These are phyloP conservation scores for Drosophila recens DNA, from an alignment of 2,888 invertebrate genomes.

Conservation along the genomic window DNA sequence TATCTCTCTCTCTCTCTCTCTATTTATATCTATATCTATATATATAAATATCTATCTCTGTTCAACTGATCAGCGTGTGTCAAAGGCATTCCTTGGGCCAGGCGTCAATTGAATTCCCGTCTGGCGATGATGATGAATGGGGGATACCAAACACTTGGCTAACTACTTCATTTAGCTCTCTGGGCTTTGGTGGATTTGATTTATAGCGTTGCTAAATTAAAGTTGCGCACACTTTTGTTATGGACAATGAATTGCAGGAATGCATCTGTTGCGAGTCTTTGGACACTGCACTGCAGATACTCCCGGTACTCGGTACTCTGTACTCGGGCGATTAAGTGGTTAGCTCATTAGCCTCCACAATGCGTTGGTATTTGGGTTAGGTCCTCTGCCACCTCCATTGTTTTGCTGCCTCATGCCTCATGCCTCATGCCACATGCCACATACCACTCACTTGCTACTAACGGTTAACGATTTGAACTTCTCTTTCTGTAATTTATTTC, in stretches of 20 bases:
- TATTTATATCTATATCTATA: not conserved
- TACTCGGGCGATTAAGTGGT: conserved; percentile 50
- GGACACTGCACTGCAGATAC: conserved; percentile 2
- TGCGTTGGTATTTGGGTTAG: conserved; percentile 73
- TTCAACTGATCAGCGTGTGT: conserved; percentile 44
- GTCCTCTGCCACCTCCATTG: conserved; percentile 23
- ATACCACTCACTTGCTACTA: conserved; percentile 28
- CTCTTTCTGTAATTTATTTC: not conserved
- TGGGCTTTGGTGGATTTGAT: conserved; percentile 51
- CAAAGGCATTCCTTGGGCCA: conserved; percentile 61
- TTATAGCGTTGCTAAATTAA: conserved; percentile 62
- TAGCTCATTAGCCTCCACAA: conserved; percentile 70
- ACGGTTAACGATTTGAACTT: conserved; percentile 49
- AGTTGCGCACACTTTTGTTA: conserved; percentile 63
- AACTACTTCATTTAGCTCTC: conserved; percentile 56
- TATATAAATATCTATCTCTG: not conserved
- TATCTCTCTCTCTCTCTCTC: not conserved
- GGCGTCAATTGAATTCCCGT: conserved; percentile 78
- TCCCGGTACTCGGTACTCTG: not conserved
- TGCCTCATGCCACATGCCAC: conserved; percentile 16
- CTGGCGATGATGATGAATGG: conserved; percentile 49
- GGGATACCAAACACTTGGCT: conserved; percentile 23
- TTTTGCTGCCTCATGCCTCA: conserved; percentile 17
- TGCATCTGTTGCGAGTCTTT: conserved; percentile 34
- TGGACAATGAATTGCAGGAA: conserved; percentile 69